Evolutionary conservation across 2,797 vertebrate species (phyloP), one percentile per base, ranked within the genome.

Genomic region (Streptopelia turtur): DNA sequence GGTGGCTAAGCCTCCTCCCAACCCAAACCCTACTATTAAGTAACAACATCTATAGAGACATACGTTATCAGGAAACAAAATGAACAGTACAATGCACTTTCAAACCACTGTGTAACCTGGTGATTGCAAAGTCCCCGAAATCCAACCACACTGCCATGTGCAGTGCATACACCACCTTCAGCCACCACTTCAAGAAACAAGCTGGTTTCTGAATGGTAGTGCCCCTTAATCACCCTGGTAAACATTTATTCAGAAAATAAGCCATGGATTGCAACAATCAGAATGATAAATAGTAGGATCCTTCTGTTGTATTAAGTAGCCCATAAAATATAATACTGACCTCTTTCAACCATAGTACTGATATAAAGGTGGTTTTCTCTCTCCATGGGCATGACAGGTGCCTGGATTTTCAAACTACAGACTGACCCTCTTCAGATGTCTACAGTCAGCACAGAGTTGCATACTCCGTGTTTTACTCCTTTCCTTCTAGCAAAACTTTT

Each of bases 51-150:
- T 96, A 96, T 96, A 97, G 97, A 95, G 93, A 95, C 20, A 95
- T 95, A 97, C 96, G 92, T 35, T 91, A 97, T 97, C 97, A 83
- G 96, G 65, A 96, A 97, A 98, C 97, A 97, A 98, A 98, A 97
- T 96, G 93, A 97, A 92, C 96, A 96, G 96, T 94, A 96, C 83
- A 91, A 86, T 97, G 95, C 96, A 96, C 90, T 50, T 95, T 94
- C 93, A 98, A 98, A 97, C 97, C 96, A 97, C 96, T 95, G 79
- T 30, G 16, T 18, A 66, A 91, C 97, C 94, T 98, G 98, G 97
- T 91, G 83, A 80, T 65, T 93, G 59, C 52, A 45, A 74, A 83
- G 23, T 35, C n/a, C 31, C 37, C 24, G 3, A 61, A 56, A n/a
- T 35, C 57, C 88, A 69, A 18, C 22, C 69, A 86, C 35, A 6